Base-by-base conservation (phyloP, 2,888 invertebrate genomes). In the Frankliniella intonsa region DNA sequence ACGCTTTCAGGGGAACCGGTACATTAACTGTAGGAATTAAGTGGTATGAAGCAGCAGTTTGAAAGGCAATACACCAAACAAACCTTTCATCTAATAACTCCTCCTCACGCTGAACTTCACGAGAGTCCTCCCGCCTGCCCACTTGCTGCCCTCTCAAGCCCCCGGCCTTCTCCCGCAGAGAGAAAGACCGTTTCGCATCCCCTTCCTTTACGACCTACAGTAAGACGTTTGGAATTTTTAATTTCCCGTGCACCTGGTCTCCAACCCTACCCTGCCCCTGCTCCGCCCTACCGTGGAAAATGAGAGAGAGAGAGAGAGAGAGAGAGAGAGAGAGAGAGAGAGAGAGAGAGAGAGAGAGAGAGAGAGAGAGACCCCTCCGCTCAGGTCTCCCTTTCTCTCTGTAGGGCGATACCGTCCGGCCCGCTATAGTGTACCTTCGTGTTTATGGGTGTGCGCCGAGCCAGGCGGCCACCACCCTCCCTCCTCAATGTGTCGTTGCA, bases 191-290 rank as follows among this genome's bases (percentile, higher is more conserved):
- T 38, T 38, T 38, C 38, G 38, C 38, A 38, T 38, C 38, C 38
- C 38, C 38, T 38, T 38, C 38, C 38, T 38, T 38, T 38, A 38
- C 38, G 38, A 38, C 38, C 38, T 38, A 38, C 38, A 62, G 69
- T 22, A 76, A 76, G 69, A 76, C 69, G 69, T 76, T 76, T 25
- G 69, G 69, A 76, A 76, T 76, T 76, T 76, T 76, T 76, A 76
- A 76, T 76, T 76, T 25, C 25, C 69, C 69, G 69, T 76, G 69
- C 69, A 76, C 69, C 69, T 76, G 69, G 22, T 25, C 22, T 76
- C 8, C 14, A 11, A 14, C 5, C 55, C 14, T 55, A 14, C 5
- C 55, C 14, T 7, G 55, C 14, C 55, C 3, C 55, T 38, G 38
- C 38, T 38, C 38, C 55, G 55, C 12, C 12, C 17, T 55, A 55